Evolutionary conservation across 2,888 invertebrate genomes (phyloP), one percentile per base, ranked within the genome.

Genomic region (Hemaris fuciformis): DNA sequence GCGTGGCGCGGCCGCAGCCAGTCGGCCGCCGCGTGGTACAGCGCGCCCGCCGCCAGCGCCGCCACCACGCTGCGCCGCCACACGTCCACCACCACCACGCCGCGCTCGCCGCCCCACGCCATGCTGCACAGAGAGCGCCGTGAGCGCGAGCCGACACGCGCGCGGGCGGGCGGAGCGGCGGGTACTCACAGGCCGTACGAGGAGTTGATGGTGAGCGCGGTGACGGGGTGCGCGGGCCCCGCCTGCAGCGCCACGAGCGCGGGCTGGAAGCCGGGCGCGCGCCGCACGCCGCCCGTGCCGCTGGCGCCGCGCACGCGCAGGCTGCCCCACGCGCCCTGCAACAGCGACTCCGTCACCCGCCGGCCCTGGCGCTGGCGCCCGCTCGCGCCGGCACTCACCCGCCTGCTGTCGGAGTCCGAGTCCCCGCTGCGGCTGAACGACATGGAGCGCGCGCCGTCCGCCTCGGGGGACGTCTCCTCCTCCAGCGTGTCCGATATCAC

Each of bases 71-170:
- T 94, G 93, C 97, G 97, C 90, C 98, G 98, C 84, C 97, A 94
- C 88, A 97, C 96, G 94, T 99, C 99, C 83, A 98, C 95, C 89
- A 99, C 96, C 85, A 98, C 98, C 86, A 99, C 94, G 77, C 99
- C 99, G 77, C 97, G 96, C 93, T 99, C 99, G 87, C 98, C 99
- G 79, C 99, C 99, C 94, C 98, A 99, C 80, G 98, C 98, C 96
- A 99, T 95, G 85, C 99, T 99, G 20, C 0, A n/a, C 4, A 15
- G 7, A 27, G 1, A 6, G n/a, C 8, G 15, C 15, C 18, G 20
- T 10, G 41, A 59, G 13, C 10, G 34, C n/a, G 20, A n/a, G 15
- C 13, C n/a, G 25, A 2, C 10, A 6, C 10, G 10, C 13, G 1
- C 22, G 45, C 41, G 31, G 7, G n/a, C n/a, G 15, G 27, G 23